Evolutionary conservation across 2,797 vertebrate species (phyloP), one percentile per base, ranked within the genome.

Genomic region (Danio albolineatus): DNA sequence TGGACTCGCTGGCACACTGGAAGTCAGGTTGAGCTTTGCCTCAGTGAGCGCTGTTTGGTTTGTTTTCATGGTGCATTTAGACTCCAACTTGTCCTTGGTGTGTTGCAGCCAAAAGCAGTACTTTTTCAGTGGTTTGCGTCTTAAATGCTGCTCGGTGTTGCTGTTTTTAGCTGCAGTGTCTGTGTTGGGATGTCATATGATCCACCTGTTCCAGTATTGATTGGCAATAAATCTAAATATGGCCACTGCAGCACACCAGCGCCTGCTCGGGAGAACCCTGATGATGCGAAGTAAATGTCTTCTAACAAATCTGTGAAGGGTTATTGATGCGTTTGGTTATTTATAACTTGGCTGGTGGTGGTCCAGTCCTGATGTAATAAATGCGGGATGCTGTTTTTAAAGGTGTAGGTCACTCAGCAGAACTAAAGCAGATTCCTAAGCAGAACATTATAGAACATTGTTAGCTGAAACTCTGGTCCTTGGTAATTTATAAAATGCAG

Each of bases 181-280:
- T 12, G 8, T 76, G 66, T 76, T 80, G 56, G 57, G 43, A 57
- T 84, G 84, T 82, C 85, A 78, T 69, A 78, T 86, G 88, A 89
- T 80, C 89, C 89, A 86, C 84, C 56, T 82, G 77, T 56, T 79
- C 57, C 80, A 39, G 65, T 82, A 87, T 91, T 69, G 88, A 90
- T 90, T 72, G 38, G 60, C 41, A 14, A 43, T n/a, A 83, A 72
- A 81, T 87, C 81, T 76, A 81, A 56, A 84, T 86, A 73, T 89
- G 80, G 66, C 80, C 67, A 59, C 67, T 73, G 80, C 80, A 73
- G 80, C 53, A 51, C 71, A 51, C 54, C 41, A 74, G 43, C 43
- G 14, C 36, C 10, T 16, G 61, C 51, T 80, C 12, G n/a, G 49
- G 69, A 73, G 65, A 75, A 59, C 39, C 73, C 73, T 71, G 48